These are phyloP conservation scores for Haliaeetus leucogaster DNA, from an alignment of 2,113 vertebrate genomes.

Conservation along the genomic window DNA sequence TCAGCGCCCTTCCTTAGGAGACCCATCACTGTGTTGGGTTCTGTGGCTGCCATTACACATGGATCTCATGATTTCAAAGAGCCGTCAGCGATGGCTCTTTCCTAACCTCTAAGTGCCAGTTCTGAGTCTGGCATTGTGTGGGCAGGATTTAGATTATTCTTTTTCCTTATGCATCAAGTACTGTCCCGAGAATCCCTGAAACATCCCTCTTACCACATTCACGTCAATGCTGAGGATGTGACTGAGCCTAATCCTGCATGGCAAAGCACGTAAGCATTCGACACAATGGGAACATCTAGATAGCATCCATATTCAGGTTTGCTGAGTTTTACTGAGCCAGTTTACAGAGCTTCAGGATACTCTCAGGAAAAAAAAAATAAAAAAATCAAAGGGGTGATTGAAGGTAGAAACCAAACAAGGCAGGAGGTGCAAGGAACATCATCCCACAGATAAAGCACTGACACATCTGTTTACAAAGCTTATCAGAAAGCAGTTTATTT, in stretches of 20 bases:
- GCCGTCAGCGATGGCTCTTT: neutral
- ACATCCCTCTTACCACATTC: neutral
- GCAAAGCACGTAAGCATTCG: neutral
- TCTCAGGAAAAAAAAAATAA: neutral
- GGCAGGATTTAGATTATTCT: neutral
- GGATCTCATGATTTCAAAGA: neutral
- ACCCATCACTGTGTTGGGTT: neutral
- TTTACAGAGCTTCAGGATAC: neutral
- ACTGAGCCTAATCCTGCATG: neutral
- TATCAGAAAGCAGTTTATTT: neutral
- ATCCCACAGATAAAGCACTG: neutral
- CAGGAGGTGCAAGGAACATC: neutral
- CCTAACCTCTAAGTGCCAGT: neutral
- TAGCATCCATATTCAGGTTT: neutral
- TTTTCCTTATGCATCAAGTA: neutral
- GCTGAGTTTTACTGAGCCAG: neutral
- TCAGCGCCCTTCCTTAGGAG: neutral
- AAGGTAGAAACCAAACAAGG: neutral
- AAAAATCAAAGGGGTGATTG: neutral
- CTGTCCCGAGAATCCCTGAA: neutral
- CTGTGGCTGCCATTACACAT: neutral
- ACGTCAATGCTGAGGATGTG: rapidly evolving
- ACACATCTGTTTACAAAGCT: neutral
- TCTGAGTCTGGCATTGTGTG: neutral
- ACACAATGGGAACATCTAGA: neutral